Conservation (phyloP, 2,797 vertebrate genomes). For the Onychomys arenicola region DNA sequence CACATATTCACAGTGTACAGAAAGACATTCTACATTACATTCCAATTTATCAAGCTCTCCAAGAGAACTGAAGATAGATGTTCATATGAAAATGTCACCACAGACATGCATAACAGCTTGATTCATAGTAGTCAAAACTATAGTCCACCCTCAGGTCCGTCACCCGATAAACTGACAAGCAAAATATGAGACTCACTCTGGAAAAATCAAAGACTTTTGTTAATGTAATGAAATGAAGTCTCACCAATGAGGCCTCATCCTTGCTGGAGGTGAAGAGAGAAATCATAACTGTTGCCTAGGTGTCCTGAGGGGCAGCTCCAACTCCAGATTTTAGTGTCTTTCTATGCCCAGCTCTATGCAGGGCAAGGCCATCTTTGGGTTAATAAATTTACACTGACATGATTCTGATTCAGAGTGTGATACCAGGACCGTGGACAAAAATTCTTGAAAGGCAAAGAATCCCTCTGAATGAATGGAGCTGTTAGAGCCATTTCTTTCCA, state of each 20-base stretch:
- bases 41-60: neutral
- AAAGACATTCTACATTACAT: too few species aligned
- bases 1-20: too few species aligned
- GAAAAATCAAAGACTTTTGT: neutral
- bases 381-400: neutral
- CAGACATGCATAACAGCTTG: neutral
- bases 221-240: neutral
- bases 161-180: neutral
- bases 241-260: neutral
- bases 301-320: fast-evolving
- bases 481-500: neutral
- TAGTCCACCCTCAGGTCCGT: neutral
- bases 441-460: neutral
- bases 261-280: neutral
- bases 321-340: neutral
- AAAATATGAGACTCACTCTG: neutral
- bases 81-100: constrained; percentile 1
- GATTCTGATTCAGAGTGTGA: neutral
- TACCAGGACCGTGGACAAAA: neutral
- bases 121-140: neutral
- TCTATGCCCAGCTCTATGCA: neutral
- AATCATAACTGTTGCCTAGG: neutral
- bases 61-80: neutral
- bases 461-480: neutral
- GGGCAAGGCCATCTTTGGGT: neutral